phyloP scores from a whole-genome alignment of 2,888 invertebrate species.

The Syrphus vitripennis region DNA sequence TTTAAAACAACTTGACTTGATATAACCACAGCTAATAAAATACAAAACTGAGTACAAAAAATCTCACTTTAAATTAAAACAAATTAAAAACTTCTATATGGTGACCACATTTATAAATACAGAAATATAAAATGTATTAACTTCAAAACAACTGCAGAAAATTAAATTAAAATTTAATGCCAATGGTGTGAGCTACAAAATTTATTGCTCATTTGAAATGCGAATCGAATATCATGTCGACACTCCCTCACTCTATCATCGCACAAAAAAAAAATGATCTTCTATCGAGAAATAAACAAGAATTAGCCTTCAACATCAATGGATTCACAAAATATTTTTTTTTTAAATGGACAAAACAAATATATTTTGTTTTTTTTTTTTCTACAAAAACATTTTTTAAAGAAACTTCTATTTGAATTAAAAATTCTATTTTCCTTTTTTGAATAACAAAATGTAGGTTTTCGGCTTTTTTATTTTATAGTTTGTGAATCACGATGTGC shows the following conservation, averaged over 20 bases:
- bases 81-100: background rate
- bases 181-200: background rate
- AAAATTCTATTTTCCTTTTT: background rate
- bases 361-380: background rate
- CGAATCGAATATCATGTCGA: background rate
- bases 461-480: too few relatives aligned
- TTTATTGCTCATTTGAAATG: background rate
- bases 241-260: background rate
- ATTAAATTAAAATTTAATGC: background rate
- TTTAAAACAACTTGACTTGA: too few relatives aligned
- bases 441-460: too few relatives aligned
- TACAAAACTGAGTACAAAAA: background rate
- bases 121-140: too few relatives aligned
- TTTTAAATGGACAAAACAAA: background rate
- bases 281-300: background rate
- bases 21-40: too few relatives aligned
- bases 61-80: background rate
- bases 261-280: background rate
- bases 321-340: background rate
- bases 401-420: background rate
- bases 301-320: background rate
- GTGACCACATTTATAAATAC: too few relatives aligned
- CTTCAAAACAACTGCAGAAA: background rate
- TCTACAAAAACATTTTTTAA: background rate
- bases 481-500: background rate